A percentile compares a stretch with the other conserved stretches of the same genome.
Conservation (phyloP, 2,888 invertebrate species). For the Troides helena region DNA sequence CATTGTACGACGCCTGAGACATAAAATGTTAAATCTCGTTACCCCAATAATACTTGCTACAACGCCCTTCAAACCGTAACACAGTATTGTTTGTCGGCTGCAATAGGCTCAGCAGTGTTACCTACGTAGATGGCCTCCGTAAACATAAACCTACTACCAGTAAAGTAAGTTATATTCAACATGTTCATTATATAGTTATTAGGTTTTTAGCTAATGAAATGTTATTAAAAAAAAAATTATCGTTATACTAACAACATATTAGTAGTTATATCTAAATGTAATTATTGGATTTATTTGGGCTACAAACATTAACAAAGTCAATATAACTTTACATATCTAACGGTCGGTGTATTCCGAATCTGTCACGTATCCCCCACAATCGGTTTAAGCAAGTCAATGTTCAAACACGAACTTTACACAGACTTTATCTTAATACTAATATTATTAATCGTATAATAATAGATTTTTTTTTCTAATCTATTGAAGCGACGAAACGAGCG, state of each 20-base stretch:
- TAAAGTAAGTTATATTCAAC: slow-evolving; percentile 35
- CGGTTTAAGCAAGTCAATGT: slow-evolving; percentile 1
- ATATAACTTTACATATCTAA: slow-evolving; percentile 31
- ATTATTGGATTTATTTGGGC: slow-evolving; percentile 39
- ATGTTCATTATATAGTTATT: slow-evolving; percentile 35
- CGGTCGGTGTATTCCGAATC: slow-evolving; percentile 15
- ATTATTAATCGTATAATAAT: no score
- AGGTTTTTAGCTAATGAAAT: slow-evolving; percentile 1
- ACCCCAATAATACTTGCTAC: no score
- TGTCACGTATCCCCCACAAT: slow-evolving; percentile 26
- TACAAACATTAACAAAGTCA: slow-evolving; percentile 39
- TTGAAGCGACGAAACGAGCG: no score
- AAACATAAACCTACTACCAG: no score
- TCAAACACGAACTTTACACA: slow-evolving; percentile 29
- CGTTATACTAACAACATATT: slow-evolving; percentile 31
- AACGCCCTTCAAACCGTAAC: no score
- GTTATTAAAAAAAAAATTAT: slow-evolving; percentile 33
- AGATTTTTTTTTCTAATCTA: no score
- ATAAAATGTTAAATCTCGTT: no score
- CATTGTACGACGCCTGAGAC: no score
- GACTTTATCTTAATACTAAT: slow-evolving; percentile 3
- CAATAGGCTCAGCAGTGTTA: no score
- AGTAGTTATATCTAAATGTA: slow-evolving; percentile 28
- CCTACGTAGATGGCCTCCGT: no score
- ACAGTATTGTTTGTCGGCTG: no score